Percentiles rank a stretch among this genome's conserved stretches.
phyloP scores from a whole-genome alignment of 2,888 invertebrate species.

The Lithophane socia region DNA sequence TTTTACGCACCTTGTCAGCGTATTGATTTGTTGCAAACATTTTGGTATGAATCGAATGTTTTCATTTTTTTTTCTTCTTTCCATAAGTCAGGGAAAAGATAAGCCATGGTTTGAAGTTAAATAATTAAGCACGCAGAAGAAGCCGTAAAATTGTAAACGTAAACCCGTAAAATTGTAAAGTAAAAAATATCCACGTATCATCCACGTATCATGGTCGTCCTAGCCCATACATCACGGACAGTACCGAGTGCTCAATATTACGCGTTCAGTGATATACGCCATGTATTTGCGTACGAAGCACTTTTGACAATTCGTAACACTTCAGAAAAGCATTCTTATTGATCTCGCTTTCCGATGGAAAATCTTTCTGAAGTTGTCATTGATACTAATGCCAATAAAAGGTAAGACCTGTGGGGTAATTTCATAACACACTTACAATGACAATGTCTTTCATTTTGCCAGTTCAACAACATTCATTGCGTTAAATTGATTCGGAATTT shows the following conservation, averaged over 20 bases:
- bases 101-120: neutral
- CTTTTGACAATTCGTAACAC: slow-evolving; percentile 13
- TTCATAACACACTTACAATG: too few relatives aligned
- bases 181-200: slow-evolving; percentile 5
- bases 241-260: slow-evolving; percentile 48
- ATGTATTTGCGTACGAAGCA: slow-evolving; percentile 27
- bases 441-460: neutral
- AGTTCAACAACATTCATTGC: neutral
- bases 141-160: too few relatives aligned
- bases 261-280: slow-evolving; percentile 28
- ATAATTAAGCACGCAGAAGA: neutral
- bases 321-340: slow-evolving; percentile 5
- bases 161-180: neutral
- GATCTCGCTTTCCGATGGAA: neutral
- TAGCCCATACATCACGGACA: slow-evolving; percentile 53
- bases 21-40: neutral
- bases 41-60: neutral
- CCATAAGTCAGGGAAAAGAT: neutral
- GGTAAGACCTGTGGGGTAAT: neutral
- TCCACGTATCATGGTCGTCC: slow-evolving; percentile 13
- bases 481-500: neutral
- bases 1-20: neutral
- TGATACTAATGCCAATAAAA: neutral
- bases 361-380: neutral
- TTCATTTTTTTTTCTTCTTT: too few relatives aligned